A percentile compares a stretch with the other conserved stretches of the same genome.
phyloP scores from a whole-genome alignment of 2,888 invertebrate genomes.

The Platycheirus rosarum region DNA sequence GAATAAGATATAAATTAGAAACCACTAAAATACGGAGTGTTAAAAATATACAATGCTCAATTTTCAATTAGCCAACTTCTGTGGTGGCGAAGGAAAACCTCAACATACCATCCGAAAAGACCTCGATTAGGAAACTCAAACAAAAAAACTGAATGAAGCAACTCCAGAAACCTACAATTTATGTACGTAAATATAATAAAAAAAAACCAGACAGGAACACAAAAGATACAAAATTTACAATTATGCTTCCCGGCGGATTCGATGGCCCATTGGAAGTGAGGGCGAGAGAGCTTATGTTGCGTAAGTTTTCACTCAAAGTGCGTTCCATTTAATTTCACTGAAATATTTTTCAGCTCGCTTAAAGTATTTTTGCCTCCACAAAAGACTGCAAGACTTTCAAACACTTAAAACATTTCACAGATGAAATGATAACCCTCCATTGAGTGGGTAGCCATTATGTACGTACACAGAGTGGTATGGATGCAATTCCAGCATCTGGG shows the following conservation, averaged over 20 bases:
- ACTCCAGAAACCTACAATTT: conserved; percentile 31
- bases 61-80: neutral
- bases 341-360: conserved; percentile 2
- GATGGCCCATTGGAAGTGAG: neutral
- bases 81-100: neutral
- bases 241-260: neutral
- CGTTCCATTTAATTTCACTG: conserved; percentile 55
- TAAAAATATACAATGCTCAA: too few species aligned
- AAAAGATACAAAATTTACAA: conserved; percentile 1
- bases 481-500: conserved; percentile 51
- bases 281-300: conserved; percentile 38
- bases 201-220: conserved; percentile 6
- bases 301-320: conserved; percentile 35
- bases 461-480: conserved; percentile 7
- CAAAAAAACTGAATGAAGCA: conserved; percentile 12
- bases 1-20: too few species aligned
- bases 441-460: conserved; percentile 1
- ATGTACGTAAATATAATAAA: neutral
- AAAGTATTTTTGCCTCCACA: conserved; percentile 4
- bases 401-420: conserved; percentile 35
- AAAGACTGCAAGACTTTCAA: conserved; percentile 2
- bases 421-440: conserved; percentile 35
- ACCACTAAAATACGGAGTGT: too few species aligned
- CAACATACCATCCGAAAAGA: conserved; percentile 8
- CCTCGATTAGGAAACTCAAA: conserved; percentile 13